phyloP scores from a whole-genome alignment of 1,140 invertebrate genomes.

The Bombus picipes region DNA sequence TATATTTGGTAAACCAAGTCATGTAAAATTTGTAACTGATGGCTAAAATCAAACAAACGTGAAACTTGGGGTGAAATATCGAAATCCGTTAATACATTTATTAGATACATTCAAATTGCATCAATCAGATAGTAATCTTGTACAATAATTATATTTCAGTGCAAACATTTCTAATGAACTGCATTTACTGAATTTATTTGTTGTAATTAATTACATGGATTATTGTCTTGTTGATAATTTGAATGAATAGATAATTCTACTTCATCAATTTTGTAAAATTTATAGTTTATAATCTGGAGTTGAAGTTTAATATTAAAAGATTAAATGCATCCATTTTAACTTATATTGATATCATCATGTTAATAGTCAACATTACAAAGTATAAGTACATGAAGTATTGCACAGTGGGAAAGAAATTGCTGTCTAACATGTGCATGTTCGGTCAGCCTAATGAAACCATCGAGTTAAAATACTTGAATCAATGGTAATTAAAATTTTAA shows the following conservation, averaged over 20 bases:
- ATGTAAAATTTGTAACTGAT: conserved; percentile 29
- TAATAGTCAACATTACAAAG: conserved; percentile 31
- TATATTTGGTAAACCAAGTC: conserved; percentile 54
- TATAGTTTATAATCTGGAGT: conserved; percentile 20
- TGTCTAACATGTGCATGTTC: conserved; percentile 54
- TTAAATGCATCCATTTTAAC: conserved; percentile 20
- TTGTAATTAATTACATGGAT: conserved; percentile 21
- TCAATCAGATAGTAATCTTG: conserved; percentile 42
- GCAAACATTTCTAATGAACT: conserved; percentile 12
- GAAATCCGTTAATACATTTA: conserved; percentile 46
- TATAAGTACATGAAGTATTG: conserved; percentile 38
- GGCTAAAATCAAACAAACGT: conserved; percentile 45
- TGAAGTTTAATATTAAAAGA: conserved; percentile 27
- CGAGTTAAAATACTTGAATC: conserved; percentile 39
- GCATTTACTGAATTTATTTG: conserved; percentile 21
- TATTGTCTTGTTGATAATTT: conserved; percentile 59
- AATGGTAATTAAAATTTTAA: conserved; percentile 44
- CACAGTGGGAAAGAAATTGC: conserved; percentile 45
- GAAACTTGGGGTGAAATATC: conserved; percentile 36
- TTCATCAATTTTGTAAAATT: conserved; percentile 24
- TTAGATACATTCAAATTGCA: conserved; percentile 46
- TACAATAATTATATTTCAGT: conserved; percentile 43
- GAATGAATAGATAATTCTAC: conserved; percentile 20
- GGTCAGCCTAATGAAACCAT: conserved; percentile 52
- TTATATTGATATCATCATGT: conserved; percentile 35